Evolutionary conservation across 53 echinoderm and acorn worm genomes (phyloP).

Genomic region (Crossaster papposus): DNA sequence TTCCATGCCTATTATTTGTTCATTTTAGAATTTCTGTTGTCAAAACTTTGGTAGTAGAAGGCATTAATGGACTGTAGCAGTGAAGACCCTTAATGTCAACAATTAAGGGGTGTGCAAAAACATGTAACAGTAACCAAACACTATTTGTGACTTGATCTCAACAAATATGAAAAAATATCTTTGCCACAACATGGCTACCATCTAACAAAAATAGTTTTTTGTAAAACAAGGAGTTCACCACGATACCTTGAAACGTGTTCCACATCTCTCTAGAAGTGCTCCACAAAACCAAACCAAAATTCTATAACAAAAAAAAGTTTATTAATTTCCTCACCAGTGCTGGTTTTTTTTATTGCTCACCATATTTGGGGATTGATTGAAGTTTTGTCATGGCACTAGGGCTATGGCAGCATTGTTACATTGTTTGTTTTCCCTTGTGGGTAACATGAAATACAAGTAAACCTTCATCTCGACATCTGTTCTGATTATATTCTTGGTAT

Average conservation of each 20-base stretch:
- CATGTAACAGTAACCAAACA: background rate
- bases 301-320: background rate
- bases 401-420: background rate
- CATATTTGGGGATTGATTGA: constrained; percentile 43
- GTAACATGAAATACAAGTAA: constrained; percentile 27
- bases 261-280: background rate
- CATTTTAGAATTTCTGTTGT: background rate
- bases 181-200: no score
- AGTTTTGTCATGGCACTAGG: background rate
- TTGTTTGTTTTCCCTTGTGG: constrained; percentile 53
- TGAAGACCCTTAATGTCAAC: background rate
- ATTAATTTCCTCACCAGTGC: background rate
- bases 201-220: background rate
- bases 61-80: background rate
- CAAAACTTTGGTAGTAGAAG: background rate
- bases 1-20: no score
- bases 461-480: constrained; percentile 18
- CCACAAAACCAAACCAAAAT: background rate
- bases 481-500: constrained; percentile 35
- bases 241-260: background rate
- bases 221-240: background rate
- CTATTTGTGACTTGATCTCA: no score
- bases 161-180: no score
- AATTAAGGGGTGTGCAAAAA: background rate
- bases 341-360: background rate